Percentiles rank a stretch among this genome's conserved stretches.
Evolutionary conservation across 1,140 invertebrate genomes (phyloP).

Genomic region (Pseudomyrmex dendroicus): DNA sequence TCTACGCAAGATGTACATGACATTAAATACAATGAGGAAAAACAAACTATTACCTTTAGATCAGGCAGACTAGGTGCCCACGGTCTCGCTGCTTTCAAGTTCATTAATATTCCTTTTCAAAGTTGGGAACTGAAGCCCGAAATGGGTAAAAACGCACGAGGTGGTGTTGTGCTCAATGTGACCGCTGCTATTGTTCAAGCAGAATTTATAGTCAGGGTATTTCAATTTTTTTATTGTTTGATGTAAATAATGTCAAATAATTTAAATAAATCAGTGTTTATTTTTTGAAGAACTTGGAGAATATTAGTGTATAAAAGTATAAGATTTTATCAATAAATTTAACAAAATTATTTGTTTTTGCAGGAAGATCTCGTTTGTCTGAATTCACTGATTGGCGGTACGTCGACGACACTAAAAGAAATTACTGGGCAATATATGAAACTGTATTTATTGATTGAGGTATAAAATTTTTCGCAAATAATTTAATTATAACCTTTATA

Average conservation of each 20-base stretch:
- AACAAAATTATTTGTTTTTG: slow-evolving; percentile 1
- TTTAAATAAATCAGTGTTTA: background rate
- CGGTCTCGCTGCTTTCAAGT: slow-evolving; percentile 90
- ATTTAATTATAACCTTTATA: background rate
- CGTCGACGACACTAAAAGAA: slow-evolving; percentile 85
- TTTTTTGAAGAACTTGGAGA: background rate
- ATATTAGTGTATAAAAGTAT: background rate
- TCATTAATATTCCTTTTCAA: slow-evolving; percentile 93
- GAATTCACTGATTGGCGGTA: slow-evolving; percentile 86
- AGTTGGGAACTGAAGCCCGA: slow-evolving; percentile 93
- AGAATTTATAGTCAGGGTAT: slow-evolving; percentile 88
- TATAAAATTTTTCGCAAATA: slow-evolving; percentile 73
- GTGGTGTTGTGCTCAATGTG: slow-evolving; percentile 87
- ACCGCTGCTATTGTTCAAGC: slow-evolving; percentile 89
- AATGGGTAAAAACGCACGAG: slow-evolving; percentile 80
- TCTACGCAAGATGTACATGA: slow-evolving; percentile 92
- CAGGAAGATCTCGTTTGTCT: slow-evolving; percentile 86
- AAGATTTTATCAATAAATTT: background rate
- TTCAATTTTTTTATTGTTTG: background rate
- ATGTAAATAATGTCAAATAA: background rate
- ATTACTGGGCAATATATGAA: slow-evolving; percentile 86
- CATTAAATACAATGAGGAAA: slow-evolving; percentile 93
- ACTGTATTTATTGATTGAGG: slow-evolving; percentile 85
- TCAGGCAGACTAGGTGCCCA: slow-evolving; percentile 91
- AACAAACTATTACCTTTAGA: slow-evolving; percentile 90